A percentile compares a stretch with the other conserved stretches of the same genome.
These are phyloP conservation scores for Cantharis nigra DNA, from an alignment of 2,888 invertebrate species.

Conservation along the genomic window DNA sequence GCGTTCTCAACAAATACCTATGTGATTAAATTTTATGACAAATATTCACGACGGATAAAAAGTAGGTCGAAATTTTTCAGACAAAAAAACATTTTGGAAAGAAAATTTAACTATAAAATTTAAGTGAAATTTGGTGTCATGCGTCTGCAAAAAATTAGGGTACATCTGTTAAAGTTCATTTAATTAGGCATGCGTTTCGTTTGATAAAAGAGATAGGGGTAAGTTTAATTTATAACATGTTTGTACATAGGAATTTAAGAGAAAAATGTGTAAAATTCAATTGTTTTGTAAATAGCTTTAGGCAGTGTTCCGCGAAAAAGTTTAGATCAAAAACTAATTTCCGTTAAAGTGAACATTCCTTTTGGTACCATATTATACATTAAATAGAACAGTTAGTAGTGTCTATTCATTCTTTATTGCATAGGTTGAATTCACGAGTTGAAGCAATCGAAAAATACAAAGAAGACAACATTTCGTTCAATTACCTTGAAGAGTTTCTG, in stretches of 20 bases:
- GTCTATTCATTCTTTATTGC: conserved; percentile 47
- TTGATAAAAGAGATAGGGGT: conserved; percentile 28
- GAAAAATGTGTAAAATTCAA: conserved; percentile 8
- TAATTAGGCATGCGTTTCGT: conserved; percentile 25
- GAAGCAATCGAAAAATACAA: conserved; percentile 48
- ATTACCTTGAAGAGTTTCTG: conserved; percentile 43
- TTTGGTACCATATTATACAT: conserved; percentile 29
- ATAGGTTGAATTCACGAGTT: conserved; percentile 47
- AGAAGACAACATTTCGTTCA: conserved; percentile 49
- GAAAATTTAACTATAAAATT: background rate
- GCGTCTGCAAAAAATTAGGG: conserved; percentile 21
- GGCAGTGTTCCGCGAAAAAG: conserved; percentile 2
- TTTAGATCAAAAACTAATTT: conserved; percentile 19
- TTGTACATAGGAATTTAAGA: conserved; percentile 20
- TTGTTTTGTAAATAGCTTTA: conserved; percentile 13
- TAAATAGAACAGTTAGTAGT: conserved; percentile 45
- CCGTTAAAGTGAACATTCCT: conserved; percentile 21
- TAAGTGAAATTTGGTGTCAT: conserved; percentile 3
- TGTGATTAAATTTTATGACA: background rate
- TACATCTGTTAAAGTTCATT: conserved; percentile 26
- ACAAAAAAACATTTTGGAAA: background rate
- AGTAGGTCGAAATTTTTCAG: background rate
- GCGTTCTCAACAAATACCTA: background rate
- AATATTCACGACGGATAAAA: background rate
- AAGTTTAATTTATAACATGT: conserved; percentile 19